phyloP scores from a whole-genome alignment of 2,888 invertebrate species.

The Alitta virens region DNA sequence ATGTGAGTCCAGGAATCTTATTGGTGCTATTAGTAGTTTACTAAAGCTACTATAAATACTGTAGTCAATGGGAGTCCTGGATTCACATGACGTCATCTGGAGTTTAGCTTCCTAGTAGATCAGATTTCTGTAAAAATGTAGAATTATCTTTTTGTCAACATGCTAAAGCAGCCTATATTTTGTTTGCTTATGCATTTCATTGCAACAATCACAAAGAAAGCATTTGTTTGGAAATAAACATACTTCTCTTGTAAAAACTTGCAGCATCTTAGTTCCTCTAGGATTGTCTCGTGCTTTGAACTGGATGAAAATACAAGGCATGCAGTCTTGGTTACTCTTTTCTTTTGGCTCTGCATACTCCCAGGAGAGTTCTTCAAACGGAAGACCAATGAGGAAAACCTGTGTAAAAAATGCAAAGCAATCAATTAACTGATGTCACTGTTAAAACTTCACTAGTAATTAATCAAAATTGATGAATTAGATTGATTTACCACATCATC shows the following conservation, averaged over 20 bases:
- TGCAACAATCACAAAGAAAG: background rate
- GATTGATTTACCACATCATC: slow-evolving; percentile 43
- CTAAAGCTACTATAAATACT: too few species aligned
- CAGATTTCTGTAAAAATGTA: too few species aligned
- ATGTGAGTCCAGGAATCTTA: too few species aligned
- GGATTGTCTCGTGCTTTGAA: slow-evolving; percentile 66
- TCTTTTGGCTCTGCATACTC: slow-evolving; percentile 86
- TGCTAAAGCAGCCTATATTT: too few species aligned
- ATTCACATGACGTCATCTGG: too few species aligned
- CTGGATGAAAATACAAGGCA: slow-evolving; percentile 90
- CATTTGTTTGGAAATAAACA: too few species aligned
- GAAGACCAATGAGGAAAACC: slow-evolving; percentile 62
- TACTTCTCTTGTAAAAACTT: slow-evolving; percentile 65
- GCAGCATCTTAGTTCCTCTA: slow-evolving; percentile 76
- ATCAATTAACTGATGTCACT: too few species aligned
- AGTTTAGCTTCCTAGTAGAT: too few species aligned
- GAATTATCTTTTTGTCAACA: too few species aligned
- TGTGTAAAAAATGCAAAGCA: slow-evolving; percentile 19
- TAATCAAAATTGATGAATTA: background rate
- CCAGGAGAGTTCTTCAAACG: slow-evolving; percentile 89
- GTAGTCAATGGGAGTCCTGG: too few species aligned
- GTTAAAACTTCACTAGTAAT: background rate
- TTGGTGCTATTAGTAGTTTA: too few species aligned
- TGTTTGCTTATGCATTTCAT: background rate
- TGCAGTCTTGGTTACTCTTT: slow-evolving; percentile 74